Conservation (phyloP, 2,797 vertebrate genomes). For the Syngnathus acus region DNA sequence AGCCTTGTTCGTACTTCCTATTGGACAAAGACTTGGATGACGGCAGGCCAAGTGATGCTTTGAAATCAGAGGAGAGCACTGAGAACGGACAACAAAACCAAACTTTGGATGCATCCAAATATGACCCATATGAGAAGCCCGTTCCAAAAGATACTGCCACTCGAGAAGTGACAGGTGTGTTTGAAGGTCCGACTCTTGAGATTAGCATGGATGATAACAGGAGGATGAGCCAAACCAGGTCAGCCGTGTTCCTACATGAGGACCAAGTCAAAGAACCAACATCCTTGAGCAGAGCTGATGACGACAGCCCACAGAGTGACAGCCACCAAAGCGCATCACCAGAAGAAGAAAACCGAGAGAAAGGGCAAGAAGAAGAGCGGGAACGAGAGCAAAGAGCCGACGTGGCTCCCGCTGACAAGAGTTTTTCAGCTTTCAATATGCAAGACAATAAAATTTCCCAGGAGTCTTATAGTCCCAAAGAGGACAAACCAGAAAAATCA, state of each 20-base stretch:
- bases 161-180: slow-evolving; percentile 42
- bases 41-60: not conserved
- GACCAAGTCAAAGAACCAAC: slow-evolving; percentile 65
- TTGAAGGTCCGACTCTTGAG: slow-evolving; percentile 35
- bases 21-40: slow-evolving; percentile 50
- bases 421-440: slow-evolving; percentile 74
- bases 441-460: slow-evolving; percentile 73
- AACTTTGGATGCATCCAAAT: slow-evolving; percentile 57
- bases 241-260: slow-evolving; percentile 48
- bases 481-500: slow-evolving; percentile 68
- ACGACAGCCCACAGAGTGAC: slow-evolving; percentile 57
- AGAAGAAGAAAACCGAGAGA: slow-evolving; percentile 57
- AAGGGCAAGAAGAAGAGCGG: slow-evolving; percentile 65
- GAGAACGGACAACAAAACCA: slow-evolving; percentile 36
- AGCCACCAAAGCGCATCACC: slow-evolving; percentile 54
- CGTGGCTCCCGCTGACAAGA: slow-evolving; percentile 75
- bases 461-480: slow-evolving; percentile 55
- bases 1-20: slow-evolving; percentile 58
- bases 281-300: slow-evolving; percentile 54
- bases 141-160: slow-evolving; percentile 50
- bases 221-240: slow-evolving; percentile 52
- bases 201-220: slow-evolving; percentile 61
- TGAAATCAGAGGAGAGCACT: slow-evolving; percentile 14
- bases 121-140: slow-evolving; percentile 74
- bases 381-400: slow-evolving; percentile 76